Evolutionary conservation across 1,140 invertebrate species (phyloP), one percentile per base, ranked within the genome.

Genomic region (Anastrepha obliqua): DNA sequence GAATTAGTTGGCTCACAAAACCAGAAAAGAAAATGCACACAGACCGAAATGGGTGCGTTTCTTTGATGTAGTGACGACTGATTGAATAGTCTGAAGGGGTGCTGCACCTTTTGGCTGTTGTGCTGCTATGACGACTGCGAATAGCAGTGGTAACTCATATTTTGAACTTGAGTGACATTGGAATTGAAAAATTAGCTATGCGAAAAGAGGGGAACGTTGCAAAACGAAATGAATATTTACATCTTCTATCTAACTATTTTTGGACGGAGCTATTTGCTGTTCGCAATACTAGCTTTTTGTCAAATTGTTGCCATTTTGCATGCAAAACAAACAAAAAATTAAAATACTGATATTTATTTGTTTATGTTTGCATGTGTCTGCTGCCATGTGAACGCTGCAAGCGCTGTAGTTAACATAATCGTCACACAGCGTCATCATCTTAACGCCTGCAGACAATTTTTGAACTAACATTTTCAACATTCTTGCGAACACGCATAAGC

Each of bases 1-100:
- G 74, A 81, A 81, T 81, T 81, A 81, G 74, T 81, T 81, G 70
- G 47, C n/a, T 81, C 15, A 13, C 17, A 29, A 29, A 29, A 29
- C 29, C 29, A 29, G 29, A 29, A 29, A 29, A 81, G 39, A 81
- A 81, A 81, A 81, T n/a, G 74, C 44, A 81, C 8, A 81, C 47
- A 20, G 44, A 78, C 13, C 44, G 47, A 55, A 55, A 55, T 81
- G 74, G 17, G 47, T 20, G 17, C 74, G 47, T 3, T 20, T 6
- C 2, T 67, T 39, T 67, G 29, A 39, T 39, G 64, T 29, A 11
- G 29, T 81, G 74, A 81, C 74, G 74, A 81, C 74, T 81, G 42
- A 51, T 55, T 81, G 74, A 51, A 81, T 47, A 55, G 74, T n/a
- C 44, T 42, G 42, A 51, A 81, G 20, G 11, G 11, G 29, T 39